Conservation (phyloP, 2,888 invertebrate genomes). For the Hemaris fuciformis region DNA sequence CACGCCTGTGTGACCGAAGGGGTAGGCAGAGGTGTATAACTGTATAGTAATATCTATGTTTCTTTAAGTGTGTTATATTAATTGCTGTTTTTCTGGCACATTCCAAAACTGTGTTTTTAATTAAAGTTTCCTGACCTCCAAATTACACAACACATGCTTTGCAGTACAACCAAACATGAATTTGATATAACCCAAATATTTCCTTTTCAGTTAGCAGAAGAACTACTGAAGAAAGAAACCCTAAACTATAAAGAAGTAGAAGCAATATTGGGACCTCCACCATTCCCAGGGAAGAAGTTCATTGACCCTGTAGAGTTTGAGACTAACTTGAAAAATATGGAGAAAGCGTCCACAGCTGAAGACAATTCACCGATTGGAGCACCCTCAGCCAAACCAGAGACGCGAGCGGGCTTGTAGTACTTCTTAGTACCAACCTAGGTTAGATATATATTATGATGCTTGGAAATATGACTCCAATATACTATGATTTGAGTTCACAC, state of each 20-base stretch:
- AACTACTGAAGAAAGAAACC: conserved; percentile 93
- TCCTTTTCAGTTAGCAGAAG: conserved; percentile 89
- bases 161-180: too few species aligned
- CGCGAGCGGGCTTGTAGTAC: conserved; percentile 10
- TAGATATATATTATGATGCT: too few species aligned
- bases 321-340: conserved; percentile 69
- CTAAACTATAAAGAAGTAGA: conserved; percentile 95
- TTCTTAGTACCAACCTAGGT: neutral
- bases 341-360: conserved; percentile 41
- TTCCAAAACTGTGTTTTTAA: too few species aligned
- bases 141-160: too few species aligned
- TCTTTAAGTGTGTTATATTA: too few species aligned
- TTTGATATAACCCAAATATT: too few species aligned
- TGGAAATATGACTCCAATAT: too few species aligned
- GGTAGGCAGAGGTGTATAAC: too few species aligned
- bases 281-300: conserved; percentile 86
- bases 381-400: conserved; percentile 52
- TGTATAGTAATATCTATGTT: too few species aligned
- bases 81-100: too few species aligned
- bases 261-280: conserved; percentile 93
- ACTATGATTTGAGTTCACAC: neutral
- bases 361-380: conserved; percentile 37
- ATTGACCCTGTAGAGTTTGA: conserved; percentile 92
- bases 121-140: too few species aligned
- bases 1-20: too few species aligned